A percentile compares a stretch with the other conserved stretches of the same genome.
Conservation (phyloP, 2,113 vertebrate species). For the Formicarius rufipectus region DNA sequence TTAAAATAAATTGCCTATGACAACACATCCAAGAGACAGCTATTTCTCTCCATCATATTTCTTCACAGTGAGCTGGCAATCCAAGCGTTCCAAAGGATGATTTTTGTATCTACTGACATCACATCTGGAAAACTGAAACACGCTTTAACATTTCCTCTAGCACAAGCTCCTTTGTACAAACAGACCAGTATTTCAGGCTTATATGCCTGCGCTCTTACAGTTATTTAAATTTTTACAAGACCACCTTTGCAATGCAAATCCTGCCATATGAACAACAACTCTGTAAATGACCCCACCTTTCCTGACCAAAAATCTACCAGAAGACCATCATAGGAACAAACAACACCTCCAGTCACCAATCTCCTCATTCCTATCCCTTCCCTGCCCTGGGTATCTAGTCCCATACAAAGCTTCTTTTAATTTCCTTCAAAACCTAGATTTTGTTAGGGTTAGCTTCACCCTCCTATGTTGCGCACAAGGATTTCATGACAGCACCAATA, state of each 20-base stretch:
- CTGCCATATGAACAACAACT: background rate
- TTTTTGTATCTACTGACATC: background rate
- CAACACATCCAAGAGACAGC: background rate
- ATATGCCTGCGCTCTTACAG: background rate
- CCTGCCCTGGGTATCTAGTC: background rate
- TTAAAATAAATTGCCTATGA: background rate
- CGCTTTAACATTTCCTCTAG: background rate
- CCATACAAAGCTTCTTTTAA: background rate
- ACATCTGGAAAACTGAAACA: background rate
- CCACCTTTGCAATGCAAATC: background rate
- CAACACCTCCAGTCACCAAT: background rate
- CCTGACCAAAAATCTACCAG: background rate
- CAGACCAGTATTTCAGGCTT: background rate
- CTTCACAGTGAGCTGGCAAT: background rate
- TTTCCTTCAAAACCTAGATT: background rate
- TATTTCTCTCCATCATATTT: background rate
- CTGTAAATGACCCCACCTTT: background rate
- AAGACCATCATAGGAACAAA: background rate
- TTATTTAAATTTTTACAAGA: background rate
- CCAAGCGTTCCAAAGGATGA: background rate
- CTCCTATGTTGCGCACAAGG: rapidly evolving
- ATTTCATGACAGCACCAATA: background rate
- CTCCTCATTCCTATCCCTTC: background rate
- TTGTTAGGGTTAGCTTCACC: background rate
- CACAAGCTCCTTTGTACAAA: background rate